phyloP scores from a whole-genome alignment of 2,113 vertebrate genomes.

The Pseudorhombus dupliciocellatus region DNA sequence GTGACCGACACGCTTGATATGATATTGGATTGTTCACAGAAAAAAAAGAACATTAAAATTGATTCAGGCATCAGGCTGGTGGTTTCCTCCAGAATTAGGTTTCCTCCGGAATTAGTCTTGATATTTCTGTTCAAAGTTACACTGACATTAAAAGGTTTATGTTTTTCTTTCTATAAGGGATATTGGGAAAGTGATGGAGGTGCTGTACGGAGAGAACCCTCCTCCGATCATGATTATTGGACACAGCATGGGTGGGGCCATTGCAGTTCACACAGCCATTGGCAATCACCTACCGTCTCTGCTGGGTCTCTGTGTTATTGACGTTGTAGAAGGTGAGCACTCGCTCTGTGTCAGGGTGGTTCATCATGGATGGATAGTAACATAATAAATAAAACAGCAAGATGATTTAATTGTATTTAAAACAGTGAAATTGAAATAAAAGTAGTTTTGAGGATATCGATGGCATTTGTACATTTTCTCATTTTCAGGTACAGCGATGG shows the following conservation, averaged over 20 bases:
- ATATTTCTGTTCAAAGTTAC: neutral
- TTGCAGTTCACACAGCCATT: constrained; percentile 92
- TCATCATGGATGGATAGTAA: neutral
- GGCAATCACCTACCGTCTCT: constrained; percentile 91
- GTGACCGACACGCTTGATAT: neutral
- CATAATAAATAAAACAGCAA: neutral
- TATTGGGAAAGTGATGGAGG: constrained; percentile 92
- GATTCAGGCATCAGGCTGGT: too few species aligned
- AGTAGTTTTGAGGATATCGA: neutral
- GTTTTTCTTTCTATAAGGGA: constrained; percentile 80
- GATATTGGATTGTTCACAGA: too few species aligned
- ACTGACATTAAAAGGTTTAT: neutral
- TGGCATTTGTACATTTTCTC: neutral
- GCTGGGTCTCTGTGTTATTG: constrained; percentile 96
- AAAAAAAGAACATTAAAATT: too few species aligned
- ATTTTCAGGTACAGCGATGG: constrained; percentile 97
- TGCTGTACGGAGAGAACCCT: constrained; percentile 91
- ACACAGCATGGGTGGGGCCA: constrained; percentile 98
- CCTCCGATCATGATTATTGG: constrained; percentile 97
- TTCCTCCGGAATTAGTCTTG: neutral
- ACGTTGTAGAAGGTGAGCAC: constrained; percentile 93
- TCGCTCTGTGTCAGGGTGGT: neutral
- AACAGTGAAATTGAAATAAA: neutral
- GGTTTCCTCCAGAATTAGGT: neutral
- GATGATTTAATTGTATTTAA: neutral